phyloP scores from a whole-genome alignment of 2,797 vertebrate species.

The Chrysocyon brachyurus region DNA sequence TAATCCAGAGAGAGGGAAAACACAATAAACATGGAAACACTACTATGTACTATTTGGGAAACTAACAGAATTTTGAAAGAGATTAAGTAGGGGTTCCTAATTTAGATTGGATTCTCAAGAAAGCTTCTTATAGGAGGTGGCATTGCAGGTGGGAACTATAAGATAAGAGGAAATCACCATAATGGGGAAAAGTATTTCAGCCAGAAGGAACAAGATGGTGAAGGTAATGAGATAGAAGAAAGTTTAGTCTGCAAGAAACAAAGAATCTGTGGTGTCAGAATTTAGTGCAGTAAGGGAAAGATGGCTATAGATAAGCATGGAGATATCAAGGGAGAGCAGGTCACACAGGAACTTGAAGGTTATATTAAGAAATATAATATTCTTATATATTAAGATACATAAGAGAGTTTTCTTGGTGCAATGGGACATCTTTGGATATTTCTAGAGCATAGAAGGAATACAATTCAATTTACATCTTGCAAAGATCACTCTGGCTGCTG shows the following conservation, averaged over 20 bases:
- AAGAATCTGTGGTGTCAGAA: neutral
- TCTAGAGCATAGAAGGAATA: neutral
- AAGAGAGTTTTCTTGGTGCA: neutral
- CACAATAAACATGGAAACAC: neutral
- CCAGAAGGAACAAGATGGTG: neutral
- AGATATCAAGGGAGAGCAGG: neutral
- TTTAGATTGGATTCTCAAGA: neutral
- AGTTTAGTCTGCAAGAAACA: neutral
- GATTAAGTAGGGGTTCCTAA: neutral
- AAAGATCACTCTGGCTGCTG: neutral
- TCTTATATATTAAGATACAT: neutral
- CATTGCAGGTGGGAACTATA: neutral
- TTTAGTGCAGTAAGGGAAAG: neutral
- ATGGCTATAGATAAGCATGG: neutral
- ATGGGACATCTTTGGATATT: neutral
- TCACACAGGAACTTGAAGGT: neutral
- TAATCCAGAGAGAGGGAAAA: neutral
- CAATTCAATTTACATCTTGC: neutral
- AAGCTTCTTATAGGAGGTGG: neutral
- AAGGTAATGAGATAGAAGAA: neutral
- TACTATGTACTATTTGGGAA: neutral
- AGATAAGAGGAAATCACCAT: neutral
- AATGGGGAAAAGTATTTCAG: neutral
- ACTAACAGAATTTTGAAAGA: slow-evolving; percentile 1
- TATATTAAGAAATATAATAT: neutral